phyloP scores from a whole-genome alignment of 2,888 invertebrate genomes.

The Drosophila merina region DNA sequence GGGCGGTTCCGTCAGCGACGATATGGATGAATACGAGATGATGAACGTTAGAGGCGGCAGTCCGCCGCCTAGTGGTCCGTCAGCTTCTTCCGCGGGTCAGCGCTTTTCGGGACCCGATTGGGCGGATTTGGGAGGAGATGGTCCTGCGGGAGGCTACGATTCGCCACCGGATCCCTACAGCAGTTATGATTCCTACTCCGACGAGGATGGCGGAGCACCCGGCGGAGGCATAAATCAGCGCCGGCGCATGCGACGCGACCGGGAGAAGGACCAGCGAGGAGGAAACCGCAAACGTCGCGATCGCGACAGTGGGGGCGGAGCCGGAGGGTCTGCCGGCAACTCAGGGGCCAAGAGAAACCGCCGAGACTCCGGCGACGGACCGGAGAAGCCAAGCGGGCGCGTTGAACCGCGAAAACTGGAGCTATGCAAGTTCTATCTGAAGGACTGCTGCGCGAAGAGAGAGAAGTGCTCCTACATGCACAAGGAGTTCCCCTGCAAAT shows the following conservation, averaged over 20 bases:
- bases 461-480: conserved; percentile 98
- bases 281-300: conserved; percentile 83
- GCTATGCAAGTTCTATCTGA: conserved; percentile 97
- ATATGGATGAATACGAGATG: conserved; percentile 88
- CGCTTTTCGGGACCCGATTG: conserved; percentile 45
- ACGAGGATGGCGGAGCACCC: conserved; percentile 47
- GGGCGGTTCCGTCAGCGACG: conserved; percentile 84
- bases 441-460: conserved; percentile 96
- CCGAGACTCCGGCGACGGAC: conserved; percentile 84
- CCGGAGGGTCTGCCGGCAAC: conserved; percentile 67
- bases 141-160: conserved; percentile 84
- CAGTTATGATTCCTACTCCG: conserved; percentile 85
- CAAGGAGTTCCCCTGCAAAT: conserved; percentile 98
- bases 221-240: conserved; percentile 70
- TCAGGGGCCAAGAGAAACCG: conserved; percentile 85
- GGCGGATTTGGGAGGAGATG: conserved; percentile 40
- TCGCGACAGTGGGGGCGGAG: conserved; percentile 82
- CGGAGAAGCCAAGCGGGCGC: conserved; percentile 83
- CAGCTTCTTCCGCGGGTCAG: neutral
- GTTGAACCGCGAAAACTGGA: conserved; percentile 95
- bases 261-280: conserved; percentile 78
- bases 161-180: conserved; percentile 85
- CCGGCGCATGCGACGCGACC: conserved; percentile 75
- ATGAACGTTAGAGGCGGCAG: conserved; percentile 91
- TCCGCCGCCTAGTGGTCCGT: conserved; percentile 83